phyloP scores from a whole-genome alignment of 2,797 vertebrate species.

The Huso huso region DNA sequence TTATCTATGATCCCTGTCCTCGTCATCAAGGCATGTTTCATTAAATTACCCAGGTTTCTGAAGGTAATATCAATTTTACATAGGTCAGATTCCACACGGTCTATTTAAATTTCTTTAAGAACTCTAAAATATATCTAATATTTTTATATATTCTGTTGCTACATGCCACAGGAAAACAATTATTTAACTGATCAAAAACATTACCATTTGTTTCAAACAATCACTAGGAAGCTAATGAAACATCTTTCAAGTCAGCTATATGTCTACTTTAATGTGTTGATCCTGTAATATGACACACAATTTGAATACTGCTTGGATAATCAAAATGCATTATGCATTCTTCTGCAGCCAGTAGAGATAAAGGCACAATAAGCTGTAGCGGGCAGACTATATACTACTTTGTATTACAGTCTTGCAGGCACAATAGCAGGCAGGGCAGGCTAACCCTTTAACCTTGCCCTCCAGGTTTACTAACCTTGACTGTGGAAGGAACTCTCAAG shows the following conservation, averaged over 20 bases:
- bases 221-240: conserved; percentile 1
- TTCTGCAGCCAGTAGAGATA: background rate
- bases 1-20: conserved; percentile 1
- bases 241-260: conserved; percentile 1
- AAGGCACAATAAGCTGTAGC: background rate
- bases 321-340: conserved; percentile 10
- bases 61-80: conserved; percentile 4
- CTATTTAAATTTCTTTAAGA: background rate
- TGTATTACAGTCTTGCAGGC: background rate
- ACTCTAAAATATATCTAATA: background rate
- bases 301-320: conserved; percentile 1
- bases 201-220: background rate
- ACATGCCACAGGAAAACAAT: background rate
- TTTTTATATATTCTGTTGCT: background rate
- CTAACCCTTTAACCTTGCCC: conserved; percentile 2
- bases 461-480: background rate
- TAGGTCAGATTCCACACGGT: background rate
- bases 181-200: conserved; percentile 9
- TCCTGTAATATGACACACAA: background rate
- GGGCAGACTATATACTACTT: background rate
- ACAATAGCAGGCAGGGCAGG: background rate
- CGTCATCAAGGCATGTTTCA: conserved; percentile 2
- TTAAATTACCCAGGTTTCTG: conserved; percentile 1
- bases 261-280: background rate
- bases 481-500: background rate